Evolutionary conservation across 2,797 vertebrate species (phyloP).

Genomic region (Platalea minor): DNA sequence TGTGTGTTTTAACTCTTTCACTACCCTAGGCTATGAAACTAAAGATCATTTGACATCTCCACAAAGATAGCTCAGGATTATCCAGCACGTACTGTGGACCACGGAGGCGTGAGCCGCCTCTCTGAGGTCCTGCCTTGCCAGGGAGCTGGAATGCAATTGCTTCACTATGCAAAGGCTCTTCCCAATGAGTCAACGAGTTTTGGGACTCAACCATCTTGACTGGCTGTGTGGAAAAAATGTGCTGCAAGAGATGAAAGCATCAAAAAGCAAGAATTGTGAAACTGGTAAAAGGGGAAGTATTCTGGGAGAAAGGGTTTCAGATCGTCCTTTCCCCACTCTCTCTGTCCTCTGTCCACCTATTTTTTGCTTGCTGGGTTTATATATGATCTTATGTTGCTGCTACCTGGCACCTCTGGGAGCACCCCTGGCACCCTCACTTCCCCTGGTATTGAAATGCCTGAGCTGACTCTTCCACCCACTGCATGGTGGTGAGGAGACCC

Average conservation of each 20-base stretch:
- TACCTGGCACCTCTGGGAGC: neutral
- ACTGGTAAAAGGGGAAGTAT: neutral
- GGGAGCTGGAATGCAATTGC: neutral
- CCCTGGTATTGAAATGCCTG: neutral
- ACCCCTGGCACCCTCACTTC: neutral
- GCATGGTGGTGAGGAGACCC: neutral
- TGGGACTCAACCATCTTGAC: neutral
- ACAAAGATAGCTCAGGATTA: neutral
- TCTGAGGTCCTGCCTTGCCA: neutral
- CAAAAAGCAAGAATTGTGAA: constrained; percentile 12
- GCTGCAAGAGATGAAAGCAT: neutral
- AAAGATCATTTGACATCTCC: neutral
- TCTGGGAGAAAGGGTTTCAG: neutral
- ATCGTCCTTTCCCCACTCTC: neutral
- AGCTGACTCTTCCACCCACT: neutral
- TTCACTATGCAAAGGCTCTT: neutral
- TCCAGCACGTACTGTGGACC: neutral
- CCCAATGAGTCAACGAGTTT: neutral
- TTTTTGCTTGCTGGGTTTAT: neutral
- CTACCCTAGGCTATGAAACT: neutral
- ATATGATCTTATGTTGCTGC: neutral
- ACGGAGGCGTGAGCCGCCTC: neutral
- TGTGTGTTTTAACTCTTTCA: neutral
- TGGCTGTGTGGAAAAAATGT: neutral
- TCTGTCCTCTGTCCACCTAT: neutral